Base-by-base conservation (phyloP, 2,113 vertebrate species). In the Planiliza haematocheilus region DNA sequence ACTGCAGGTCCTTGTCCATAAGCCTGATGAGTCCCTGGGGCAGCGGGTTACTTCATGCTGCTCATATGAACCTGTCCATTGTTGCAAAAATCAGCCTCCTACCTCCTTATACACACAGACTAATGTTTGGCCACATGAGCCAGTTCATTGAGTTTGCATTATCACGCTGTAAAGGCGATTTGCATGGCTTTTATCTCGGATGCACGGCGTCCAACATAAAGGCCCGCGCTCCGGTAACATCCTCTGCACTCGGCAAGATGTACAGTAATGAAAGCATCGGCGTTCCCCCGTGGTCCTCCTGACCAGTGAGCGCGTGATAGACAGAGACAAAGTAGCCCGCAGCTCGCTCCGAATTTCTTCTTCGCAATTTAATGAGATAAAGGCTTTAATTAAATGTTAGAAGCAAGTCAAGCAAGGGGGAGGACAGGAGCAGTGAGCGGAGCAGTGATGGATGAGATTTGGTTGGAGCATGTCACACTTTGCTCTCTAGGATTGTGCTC, bases 1-100 rank as follows among this genome's bases (percentile, higher is more conserved):
- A 4, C 72, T 70, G 81, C 42, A 83, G 80, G 86, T 89, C 83
- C 82, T 86, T 83, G 88, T 84, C 88, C 87, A 88, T 84, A 85
- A 81, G 88, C 85, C 73, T 72, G 82, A 91, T 72, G 83, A 79
- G 79, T 89, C 88, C 89, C 88, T 66, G 38, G 83, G 78, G 89
- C 61, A 45, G 55, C 3, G 10, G 49, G 81, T 69, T 85, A 63
- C 83, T 83, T 86, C 81, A 83, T 16, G 24, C 69, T 80, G 37
- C 53, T 76, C 79, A 34, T 73, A 63, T 75, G 73, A 38, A 81
- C 70, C 34, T 49, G 66, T 73, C 49, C 58, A 62, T 62, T 81
- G 57, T 75, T 76, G 68, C 59, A 49, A 49, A 39, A 56, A 57
- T 50, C 37, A 38, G 37, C 37, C 38, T 50, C 14, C 37, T 41